Evolutionary conservation across 2,797 vertebrate genomes (phyloP).

Genomic region (Erethizon dorsatum): DNA sequence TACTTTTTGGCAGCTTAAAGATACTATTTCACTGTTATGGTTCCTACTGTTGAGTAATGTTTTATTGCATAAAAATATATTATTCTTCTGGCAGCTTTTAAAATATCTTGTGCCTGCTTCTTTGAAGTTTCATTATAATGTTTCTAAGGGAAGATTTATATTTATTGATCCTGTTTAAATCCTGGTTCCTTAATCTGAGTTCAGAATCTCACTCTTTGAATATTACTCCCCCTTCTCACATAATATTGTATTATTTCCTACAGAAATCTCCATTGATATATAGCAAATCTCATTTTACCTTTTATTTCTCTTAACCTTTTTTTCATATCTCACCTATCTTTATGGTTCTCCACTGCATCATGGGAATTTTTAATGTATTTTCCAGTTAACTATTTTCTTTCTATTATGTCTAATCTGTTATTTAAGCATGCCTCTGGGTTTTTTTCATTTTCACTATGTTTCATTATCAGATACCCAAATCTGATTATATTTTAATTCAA

Average conservation of each 20-base stretch:
- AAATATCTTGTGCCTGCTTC: not conserved
- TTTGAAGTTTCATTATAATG: not conserved
- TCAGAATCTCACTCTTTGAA: not conserved
- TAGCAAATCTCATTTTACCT: not conserved
- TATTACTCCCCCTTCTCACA: too few species aligned
- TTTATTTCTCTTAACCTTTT: not conserved
- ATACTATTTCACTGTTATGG: not conserved
- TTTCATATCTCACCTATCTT: not conserved
- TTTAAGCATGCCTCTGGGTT: not conserved
- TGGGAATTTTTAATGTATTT: not conserved
- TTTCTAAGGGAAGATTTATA: not conserved
- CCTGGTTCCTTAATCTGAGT: not conserved
- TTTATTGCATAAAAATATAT: not conserved
- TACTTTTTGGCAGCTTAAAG: not conserved
- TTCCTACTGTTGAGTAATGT: not conserved
- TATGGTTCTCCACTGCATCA: not conserved
- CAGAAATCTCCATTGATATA: not conserved
- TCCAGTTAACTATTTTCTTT: not conserved
- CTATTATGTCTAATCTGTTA: not conserved
- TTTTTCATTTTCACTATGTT: not conserved
- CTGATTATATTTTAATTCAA: not conserved
- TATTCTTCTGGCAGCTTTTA: not conserved
- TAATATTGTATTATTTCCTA: not conserved
- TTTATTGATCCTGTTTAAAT: not conserved
- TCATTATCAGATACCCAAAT: not conserved